Percentiles rank a stretch among this genome's conserved stretches.
Evolutionary conservation across 2,888 invertebrate species (phyloP).

Genomic region (Sarcophaga variegata): DNA sequence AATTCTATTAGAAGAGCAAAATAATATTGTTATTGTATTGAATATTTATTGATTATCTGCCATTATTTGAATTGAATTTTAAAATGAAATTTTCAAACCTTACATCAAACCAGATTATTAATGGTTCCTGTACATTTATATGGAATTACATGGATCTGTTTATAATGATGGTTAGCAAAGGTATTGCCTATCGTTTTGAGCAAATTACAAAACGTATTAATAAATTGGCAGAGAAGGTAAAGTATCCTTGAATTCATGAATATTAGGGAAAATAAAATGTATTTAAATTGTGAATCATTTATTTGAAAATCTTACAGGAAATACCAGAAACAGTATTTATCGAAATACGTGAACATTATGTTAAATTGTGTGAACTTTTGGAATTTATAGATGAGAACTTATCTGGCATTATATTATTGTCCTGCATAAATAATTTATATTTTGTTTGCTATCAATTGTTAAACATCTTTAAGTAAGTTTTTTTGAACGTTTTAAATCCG

Average conservation of each 20-base stretch:
- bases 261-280: not conserved
- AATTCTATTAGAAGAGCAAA: no score
- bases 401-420: constrained; percentile 86
- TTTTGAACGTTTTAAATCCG: not conserved
- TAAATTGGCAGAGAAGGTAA: constrained; percentile 74
- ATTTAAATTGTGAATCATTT: not conserved
- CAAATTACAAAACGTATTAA: constrained; percentile 83
- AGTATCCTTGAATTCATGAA: not conserved
- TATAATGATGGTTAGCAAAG: constrained; percentile 87
- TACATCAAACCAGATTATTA: constrained; percentile 71
- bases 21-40: no score
- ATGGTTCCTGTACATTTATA: constrained; percentile 83
- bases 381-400: constrained; percentile 85
- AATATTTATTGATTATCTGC: no score
- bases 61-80: constrained; percentile 10
- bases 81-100: not conserved
- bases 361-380: constrained; percentile 85
- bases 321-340: constrained; percentile 83
- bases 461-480: constrained; percentile 82
- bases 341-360: constrained; percentile 86
- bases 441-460: constrained; percentile 89
- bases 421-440: constrained; percentile 87
- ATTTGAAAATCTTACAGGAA: constrained; percentile 66
- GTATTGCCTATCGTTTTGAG: constrained; percentile 86
- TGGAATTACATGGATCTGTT: constrained; percentile 90